phyloP scores from a whole-genome alignment of 2,797 vertebrate genomes.

The Paguma larvata region DNA sequence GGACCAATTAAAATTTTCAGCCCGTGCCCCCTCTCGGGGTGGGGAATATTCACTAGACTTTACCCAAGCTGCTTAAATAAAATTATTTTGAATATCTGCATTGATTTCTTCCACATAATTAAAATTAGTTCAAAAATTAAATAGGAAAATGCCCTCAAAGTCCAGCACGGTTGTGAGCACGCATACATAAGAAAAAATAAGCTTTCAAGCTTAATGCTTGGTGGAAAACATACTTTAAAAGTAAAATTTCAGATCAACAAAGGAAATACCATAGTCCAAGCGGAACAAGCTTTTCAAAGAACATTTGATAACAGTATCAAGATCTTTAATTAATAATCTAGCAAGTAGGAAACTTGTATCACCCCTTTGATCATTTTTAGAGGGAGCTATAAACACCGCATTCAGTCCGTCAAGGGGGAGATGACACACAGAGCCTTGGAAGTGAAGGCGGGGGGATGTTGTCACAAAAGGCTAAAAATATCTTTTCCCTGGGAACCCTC shows the following conservation, averaged over 20 bases:
- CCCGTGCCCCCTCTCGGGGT: conserved; percentile 46
- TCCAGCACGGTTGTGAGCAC: not conserved
- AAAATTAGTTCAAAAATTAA: conserved; percentile 72
- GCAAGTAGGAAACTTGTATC: not conserved
- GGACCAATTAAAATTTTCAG: conserved; percentile 79
- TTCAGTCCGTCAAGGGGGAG: not conserved
- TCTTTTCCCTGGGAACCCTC: not conserved
- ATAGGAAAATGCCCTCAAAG: conserved; percentile 64
- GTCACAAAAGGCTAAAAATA: not conserved
- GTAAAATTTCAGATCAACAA: not conserved
- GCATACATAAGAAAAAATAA: conserved; percentile 33
- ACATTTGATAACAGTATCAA: not conserved
- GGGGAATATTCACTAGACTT: conserved; percentile 48
- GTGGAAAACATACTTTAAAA: conserved; percentile 8
- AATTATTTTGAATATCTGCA: conserved; percentile 76
- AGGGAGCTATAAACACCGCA: not conserved
- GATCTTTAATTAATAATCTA: conserved; percentile 54
- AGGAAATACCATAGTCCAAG: not conserved
- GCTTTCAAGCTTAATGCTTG: not conserved
- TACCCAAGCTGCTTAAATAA: conserved; percentile 61
- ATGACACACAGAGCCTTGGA: not conserved
- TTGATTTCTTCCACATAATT: conserved; percentile 71
- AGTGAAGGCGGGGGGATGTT: not conserved
- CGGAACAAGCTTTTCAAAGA: conserved; percentile 21
- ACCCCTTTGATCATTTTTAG: not conserved